These are phyloP conservation scores for Muscina levida DNA, from an alignment of 2,888 invertebrate species.

Conservation along the genomic window DNA sequence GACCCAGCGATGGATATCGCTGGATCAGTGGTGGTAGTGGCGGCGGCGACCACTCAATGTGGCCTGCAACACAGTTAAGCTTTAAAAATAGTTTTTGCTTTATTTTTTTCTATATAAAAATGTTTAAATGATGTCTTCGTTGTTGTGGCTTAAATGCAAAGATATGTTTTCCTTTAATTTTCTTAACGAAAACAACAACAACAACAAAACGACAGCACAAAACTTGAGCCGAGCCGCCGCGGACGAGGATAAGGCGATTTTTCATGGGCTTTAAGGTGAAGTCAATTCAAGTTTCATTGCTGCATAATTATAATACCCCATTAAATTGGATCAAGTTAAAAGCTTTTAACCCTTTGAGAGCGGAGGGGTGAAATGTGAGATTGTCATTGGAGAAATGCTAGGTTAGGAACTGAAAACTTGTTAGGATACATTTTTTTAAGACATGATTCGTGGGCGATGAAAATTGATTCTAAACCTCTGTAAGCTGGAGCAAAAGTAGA, in stretches of 20 bases:
- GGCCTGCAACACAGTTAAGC: not conserved
- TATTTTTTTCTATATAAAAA: slow-evolving; percentile 28
- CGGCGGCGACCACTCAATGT: not conserved
- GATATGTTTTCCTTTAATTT: slow-evolving; percentile 19
- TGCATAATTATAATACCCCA: slow-evolving; percentile 75
- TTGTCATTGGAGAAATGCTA: too few species aligned
- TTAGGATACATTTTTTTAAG: too few species aligned
- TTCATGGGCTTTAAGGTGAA: slow-evolving; percentile 64
- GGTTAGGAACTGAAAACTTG: too few species aligned
- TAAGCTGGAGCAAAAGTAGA: too few species aligned
- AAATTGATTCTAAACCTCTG: too few species aligned
- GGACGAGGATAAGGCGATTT: slow-evolving; percentile 48
- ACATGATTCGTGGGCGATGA: too few species aligned
- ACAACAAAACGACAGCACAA: too few species aligned
- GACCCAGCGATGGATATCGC: not conserved
- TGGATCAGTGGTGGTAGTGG: not conserved
- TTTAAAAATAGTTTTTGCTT: slow-evolving; percentile 12
- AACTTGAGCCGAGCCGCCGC: too few species aligned
- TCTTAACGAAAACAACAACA: too few species aligned
- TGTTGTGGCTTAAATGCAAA: slow-evolving; percentile 52
- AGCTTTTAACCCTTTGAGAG: slow-evolving; percentile 51
- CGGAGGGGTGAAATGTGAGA: not conserved
- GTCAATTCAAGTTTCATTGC: slow-evolving; percentile 67
- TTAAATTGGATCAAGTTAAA: slow-evolving; percentile 70
- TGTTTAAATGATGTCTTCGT: slow-evolving; percentile 40